phyloP scores from a whole-genome alignment of 2,888 invertebrate genomes.

The Criorhina ranunculi region DNA sequence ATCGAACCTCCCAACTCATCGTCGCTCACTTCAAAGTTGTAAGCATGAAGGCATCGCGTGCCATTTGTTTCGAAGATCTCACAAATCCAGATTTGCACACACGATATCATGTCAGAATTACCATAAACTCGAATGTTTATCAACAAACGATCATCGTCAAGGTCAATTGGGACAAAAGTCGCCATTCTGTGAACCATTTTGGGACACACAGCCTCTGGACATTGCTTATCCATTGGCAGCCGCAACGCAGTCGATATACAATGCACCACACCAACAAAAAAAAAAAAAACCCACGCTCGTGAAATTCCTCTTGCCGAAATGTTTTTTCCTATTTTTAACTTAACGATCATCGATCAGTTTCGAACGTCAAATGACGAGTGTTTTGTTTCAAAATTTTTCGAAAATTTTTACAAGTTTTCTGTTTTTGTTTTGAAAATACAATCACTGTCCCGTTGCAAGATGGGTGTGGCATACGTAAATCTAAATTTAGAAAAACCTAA shows the following conservation, averaged over 20 bases:
- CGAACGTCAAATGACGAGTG: conserved; percentile 20
- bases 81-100: no score
- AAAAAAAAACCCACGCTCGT: background rate
- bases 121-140: conserved; percentile 5
- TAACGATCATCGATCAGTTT: background rate
- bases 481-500: conserved; percentile 23
- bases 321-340: conserved; percentile 7
- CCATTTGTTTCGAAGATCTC: no score
- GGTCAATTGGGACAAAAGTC: background rate
- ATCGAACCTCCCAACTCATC: no score
- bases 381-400: background rate
- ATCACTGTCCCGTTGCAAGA: background rate
- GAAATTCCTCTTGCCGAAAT: background rate
- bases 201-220: background rate
- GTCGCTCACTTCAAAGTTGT: no score
- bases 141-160: background rate
- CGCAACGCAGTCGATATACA: background rate
- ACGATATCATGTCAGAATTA: no score
- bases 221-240: background rate
- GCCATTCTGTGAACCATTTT: background rate
- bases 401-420: background rate
- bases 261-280: conserved; percentile 2
- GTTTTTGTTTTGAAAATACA: conserved; percentile 1
- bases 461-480: conserved; percentile 36
- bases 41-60: no score